Percentiles rank a stretch among this genome's conserved stretches.
Evolutionary conservation across 2,797 vertebrate genomes (phyloP).

Genomic region (Melanotaenia trifasciata): DNA sequence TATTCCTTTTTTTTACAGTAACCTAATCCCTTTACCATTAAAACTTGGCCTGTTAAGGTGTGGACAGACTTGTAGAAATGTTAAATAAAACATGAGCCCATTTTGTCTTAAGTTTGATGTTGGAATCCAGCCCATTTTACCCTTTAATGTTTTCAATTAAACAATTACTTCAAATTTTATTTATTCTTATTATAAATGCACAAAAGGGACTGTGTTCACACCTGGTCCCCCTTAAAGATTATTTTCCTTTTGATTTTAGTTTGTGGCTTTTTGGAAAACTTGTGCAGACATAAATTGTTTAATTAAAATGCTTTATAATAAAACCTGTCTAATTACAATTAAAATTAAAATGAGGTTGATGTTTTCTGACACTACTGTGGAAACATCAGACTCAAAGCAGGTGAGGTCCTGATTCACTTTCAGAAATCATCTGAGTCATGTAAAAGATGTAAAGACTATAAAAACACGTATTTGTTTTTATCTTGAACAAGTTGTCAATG

Average conservation of each 20-base stretch:
- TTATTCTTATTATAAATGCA: not conserved
- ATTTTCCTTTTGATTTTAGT: not conserved
- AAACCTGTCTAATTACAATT: constrained; percentile 4
- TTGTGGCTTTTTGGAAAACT: not conserved
- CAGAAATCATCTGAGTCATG: constrained; percentile 6
- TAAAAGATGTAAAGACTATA: constrained; percentile 9
- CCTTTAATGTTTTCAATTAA: not conserved
- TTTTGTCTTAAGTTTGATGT: not conserved
- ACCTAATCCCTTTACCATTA: not conserved
- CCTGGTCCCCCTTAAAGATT: not conserved
- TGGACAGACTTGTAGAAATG: not conserved
- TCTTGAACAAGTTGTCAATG: not conserved
- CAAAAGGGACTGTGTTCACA: not conserved
- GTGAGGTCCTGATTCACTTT: not conserved
- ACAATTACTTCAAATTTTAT: not conserved
- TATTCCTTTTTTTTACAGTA: not conserved
- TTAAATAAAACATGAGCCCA: not conserved
- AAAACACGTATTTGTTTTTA: constrained; percentile 16
- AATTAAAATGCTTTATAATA: not conserved
- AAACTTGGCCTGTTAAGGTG: not conserved
- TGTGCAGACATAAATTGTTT: constrained; percentile 5
- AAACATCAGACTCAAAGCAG: not conserved
- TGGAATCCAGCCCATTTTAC: too few relatives aligned
- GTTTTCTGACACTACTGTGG: constrained; percentile 11
- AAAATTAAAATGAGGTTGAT: constrained; percentile 3